Evolutionary conservation across 1,140 invertebrate genomes (phyloP).

Genomic region (Drosophila sproati): DNA sequence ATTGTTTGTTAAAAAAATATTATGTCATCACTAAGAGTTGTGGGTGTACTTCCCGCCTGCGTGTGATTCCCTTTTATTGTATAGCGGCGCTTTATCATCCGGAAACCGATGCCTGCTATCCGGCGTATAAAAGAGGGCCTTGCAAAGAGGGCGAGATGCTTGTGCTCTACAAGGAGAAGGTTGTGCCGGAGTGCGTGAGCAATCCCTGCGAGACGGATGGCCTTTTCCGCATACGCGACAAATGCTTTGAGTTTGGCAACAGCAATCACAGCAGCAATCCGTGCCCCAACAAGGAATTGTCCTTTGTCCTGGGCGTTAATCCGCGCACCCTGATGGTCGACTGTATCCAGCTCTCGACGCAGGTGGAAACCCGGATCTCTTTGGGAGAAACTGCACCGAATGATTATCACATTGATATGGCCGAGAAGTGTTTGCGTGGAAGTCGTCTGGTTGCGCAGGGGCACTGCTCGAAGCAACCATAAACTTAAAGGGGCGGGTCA

Average conservation of each 20-base stretch:
- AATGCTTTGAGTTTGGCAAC: conserved; percentile 85
- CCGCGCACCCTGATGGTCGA: conserved; percentile 84
- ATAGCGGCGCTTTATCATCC: conserved; percentile 88
- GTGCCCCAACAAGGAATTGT: conserved; percentile 83
- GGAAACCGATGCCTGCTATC: conserved; percentile 86
- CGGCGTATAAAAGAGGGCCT: conserved; percentile 87
- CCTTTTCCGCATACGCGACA: conserved; percentile 85
- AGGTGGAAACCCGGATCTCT: conserved; percentile 68
- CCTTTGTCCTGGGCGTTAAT: conserved; percentile 85
- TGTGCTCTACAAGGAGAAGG: conserved; percentile 85
- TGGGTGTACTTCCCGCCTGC: neutral
- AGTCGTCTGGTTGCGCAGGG: conserved; percentile 57
- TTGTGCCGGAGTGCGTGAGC: conserved; percentile 86
- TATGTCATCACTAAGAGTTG: no score
- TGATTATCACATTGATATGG: conserved; percentile 63
- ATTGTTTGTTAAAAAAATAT: no score
- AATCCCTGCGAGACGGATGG: conserved; percentile 87
- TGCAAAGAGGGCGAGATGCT: conserved; percentile 86
- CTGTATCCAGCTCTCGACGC: conserved; percentile 84
- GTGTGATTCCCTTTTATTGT: conserved; percentile 30
- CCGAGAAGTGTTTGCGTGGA: conserved; percentile 69
- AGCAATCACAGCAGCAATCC: conserved; percentile 48
- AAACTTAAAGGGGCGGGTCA: neutral
- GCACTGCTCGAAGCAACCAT: conserved; percentile 23
- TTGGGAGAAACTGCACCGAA: conserved; percentile 43